Conservation (phyloP, 2,888 invertebrate genomes). For the Dioctria linearis region DNA sequence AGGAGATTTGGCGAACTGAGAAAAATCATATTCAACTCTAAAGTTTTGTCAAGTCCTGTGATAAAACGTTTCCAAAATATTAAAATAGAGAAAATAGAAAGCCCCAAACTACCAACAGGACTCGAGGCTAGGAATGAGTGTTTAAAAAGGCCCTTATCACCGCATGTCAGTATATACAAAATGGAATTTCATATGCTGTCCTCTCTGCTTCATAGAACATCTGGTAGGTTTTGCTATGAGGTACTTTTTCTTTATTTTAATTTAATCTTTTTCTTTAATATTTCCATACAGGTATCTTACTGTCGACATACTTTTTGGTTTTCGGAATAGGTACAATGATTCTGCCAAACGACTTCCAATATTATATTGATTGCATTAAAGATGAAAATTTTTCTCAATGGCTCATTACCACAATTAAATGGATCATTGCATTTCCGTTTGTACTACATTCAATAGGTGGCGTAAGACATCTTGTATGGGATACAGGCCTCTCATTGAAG, state of each 20-base stretch:
- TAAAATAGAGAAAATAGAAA: constrained; percentile 3
- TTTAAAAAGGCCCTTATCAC: constrained; percentile 85
- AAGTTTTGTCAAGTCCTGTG: not conserved
- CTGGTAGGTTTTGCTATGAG: not conserved
- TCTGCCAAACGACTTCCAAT: constrained; percentile 70
- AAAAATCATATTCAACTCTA: not conserved
- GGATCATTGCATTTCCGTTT: constrained; percentile 81
- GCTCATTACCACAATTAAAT: constrained; percentile 72
- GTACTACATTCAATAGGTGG: constrained; percentile 88
- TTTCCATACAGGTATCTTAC: constrained; percentile 6
- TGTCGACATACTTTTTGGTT: constrained; percentile 48
- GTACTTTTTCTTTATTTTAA: not conserved
- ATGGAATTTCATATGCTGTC: constrained; percentile 12
- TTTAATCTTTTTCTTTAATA: not conserved
- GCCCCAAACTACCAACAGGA: not conserved
- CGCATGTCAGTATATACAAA: constrained; percentile 88
- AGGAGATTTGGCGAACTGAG: not conserved
- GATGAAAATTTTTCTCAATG: not conserved
- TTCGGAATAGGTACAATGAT: constrained; percentile 74
- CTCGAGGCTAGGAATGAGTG: constrained; percentile 80
- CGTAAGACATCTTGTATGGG: constrained; percentile 88
- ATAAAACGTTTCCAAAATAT: not conserved
- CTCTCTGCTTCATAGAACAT: constrained; percentile 7
- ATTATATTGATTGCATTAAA: constrained; percentile 15
- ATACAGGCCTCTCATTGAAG: constrained; percentile 75